A percentile compares a stretch with the other conserved stretches of the same genome.
phyloP scores from a whole-genome alignment of 2,113 vertebrate species.

The Furnarius figulus region DNA sequence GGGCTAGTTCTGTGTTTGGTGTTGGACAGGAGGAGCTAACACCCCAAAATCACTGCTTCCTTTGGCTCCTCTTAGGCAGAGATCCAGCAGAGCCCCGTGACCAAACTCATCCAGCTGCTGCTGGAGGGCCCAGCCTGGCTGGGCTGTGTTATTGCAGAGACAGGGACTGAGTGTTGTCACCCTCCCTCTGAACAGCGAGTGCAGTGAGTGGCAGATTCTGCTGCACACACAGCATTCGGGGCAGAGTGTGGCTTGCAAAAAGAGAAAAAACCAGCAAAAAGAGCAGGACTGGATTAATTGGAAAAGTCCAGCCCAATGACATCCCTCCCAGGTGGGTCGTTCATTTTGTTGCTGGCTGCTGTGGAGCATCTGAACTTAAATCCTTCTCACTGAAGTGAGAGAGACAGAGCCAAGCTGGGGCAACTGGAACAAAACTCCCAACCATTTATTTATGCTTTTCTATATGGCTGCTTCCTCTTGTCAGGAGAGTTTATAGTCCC shows the following conservation, averaged over 20 bases:
- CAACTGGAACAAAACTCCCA: neutral
- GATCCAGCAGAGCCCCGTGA: neutral
- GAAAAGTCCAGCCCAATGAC: neutral
- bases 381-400: neutral
- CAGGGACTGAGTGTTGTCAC: neutral
- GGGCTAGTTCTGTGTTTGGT: neutral
- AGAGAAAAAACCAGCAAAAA: neutral
- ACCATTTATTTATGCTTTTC: neutral
- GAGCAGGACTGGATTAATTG: neutral
- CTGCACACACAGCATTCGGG: neutral
- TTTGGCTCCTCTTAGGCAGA: neutral
- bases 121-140: neutral
- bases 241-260: constrained; percentile 20
- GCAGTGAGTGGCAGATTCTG: neutral
- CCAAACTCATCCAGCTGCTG: neutral
- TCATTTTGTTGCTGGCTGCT: constrained; percentile 5
- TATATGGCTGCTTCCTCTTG: neutral
- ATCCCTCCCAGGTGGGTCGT: neutral
- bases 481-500: neutral
- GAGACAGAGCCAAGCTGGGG: neutral
- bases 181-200: neutral
- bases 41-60: neutral
- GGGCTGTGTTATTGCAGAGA: neutral
- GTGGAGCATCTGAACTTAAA: neutral
- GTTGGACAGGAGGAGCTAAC: neutral